phyloP scores from a whole-genome alignment of 1,140 invertebrate species.

The Dysdera silvatica region DNA sequence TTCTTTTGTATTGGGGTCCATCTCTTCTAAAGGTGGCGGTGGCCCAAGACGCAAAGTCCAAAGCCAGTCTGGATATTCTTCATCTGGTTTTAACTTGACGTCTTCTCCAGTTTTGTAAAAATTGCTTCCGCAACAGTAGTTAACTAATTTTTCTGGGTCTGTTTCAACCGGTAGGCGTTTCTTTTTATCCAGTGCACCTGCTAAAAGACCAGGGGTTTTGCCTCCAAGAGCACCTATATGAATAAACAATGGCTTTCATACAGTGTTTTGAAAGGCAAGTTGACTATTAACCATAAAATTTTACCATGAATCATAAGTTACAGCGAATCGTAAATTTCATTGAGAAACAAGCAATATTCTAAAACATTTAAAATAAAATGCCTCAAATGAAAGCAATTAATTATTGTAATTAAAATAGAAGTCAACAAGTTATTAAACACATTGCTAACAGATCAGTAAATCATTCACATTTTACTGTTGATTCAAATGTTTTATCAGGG shows the following conservation, averaged over 20 bases:
- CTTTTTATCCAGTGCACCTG: constrained; percentile 26
- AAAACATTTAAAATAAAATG: too few species aligned
- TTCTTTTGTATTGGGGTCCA: constrained; percentile 67
- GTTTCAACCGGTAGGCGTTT: constrained; percentile 71
- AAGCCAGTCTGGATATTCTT: constrained; percentile 89
- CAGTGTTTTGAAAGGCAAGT: too few species aligned
- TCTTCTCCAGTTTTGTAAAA: constrained; percentile 67
- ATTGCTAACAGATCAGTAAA: too few species aligned
- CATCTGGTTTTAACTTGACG: constrained; percentile 70
- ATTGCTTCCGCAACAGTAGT: constrained; percentile 77
- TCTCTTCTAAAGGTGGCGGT: constrained; percentile 56
- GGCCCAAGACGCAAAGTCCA: constrained; percentile 60
- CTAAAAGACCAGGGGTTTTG: constrained; percentile 8
- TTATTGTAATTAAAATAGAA: too few species aligned
- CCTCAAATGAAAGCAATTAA: too few species aligned
- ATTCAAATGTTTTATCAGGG: too few species aligned
- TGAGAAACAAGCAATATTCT: too few species aligned
- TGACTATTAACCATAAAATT: too few species aligned
- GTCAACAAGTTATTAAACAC: too few species aligned
- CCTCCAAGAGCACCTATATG: constrained; percentile 4
- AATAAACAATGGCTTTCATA: neutral
- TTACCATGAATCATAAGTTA: too few species aligned
- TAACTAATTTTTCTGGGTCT: constrained; percentile 68
- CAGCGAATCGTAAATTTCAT: too few species aligned
- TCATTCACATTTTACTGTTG: too few species aligned